These are phyloP conservation scores for Scaptomyza flava DNA, from an alignment of 2,888 invertebrate species.

Conservation along the genomic window DNA sequence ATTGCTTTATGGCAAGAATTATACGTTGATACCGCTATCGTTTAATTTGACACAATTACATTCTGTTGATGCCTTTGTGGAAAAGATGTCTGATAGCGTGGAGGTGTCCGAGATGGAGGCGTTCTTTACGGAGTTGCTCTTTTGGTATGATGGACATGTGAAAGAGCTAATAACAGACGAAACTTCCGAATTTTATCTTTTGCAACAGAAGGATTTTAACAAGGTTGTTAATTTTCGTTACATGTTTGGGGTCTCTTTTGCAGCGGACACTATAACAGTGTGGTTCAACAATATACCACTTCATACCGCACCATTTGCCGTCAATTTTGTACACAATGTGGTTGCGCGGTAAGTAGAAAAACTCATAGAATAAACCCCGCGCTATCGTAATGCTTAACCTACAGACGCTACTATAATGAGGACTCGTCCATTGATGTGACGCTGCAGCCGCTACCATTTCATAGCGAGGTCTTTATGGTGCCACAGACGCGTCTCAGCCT, in stretches of 20 bases:
- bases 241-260: conserved; percentile 59
- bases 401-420: conserved; percentile 40
- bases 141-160: conserved; percentile 63
- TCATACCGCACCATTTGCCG: conserved; percentile 59
- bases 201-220: conserved; percentile 28
- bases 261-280: conserved; percentile 28
- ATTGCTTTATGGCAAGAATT: conserved; percentile 48
- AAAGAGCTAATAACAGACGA: conserved; percentile 1
- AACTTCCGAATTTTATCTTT: conserved; percentile 16
- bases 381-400: not conserved
- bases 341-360: conserved; percentile 55
- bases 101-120: conserved; percentile 27
- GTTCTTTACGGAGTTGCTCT: conserved; percentile 50
- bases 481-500: conserved; percentile 40
- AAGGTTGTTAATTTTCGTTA: conserved; percentile 42
- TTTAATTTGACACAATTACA: conserved; percentile 53
- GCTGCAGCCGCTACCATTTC: conserved; percentile 51
- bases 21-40: conserved; percentile 31
- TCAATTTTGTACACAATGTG: conserved; percentile 70
- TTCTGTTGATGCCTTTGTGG: conserved; percentile 51
- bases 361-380: not conserved
- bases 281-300: conserved; percentile 73
- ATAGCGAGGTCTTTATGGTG: conserved; percentile 23
- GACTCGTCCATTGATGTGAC: conserved; percentile 60
- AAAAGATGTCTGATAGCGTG: conserved; percentile 15